Evolutionary conservation across 2,113 vertebrate genomes (phyloP).

Genomic region (Zosterops hypoxanthus): DNA sequence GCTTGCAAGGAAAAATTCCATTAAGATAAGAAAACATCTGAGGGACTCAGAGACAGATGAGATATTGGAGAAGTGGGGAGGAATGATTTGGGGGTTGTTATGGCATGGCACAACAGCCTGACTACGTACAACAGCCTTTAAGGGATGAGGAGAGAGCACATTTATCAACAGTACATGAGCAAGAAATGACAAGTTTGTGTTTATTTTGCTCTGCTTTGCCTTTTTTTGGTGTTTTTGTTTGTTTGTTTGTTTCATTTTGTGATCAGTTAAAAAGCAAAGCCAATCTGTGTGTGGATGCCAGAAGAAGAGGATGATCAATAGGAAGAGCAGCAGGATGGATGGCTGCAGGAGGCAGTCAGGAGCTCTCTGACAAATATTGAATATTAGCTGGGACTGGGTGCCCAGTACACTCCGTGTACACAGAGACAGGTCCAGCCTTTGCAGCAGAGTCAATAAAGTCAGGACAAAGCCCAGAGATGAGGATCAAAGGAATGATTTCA

Average conservation of each 20-base stretch:
- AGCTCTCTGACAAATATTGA: background rate
- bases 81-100: background rate
- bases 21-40: slow-evolving; percentile 46
- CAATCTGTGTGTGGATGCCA: background rate
- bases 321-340: background rate
- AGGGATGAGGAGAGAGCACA: background rate
- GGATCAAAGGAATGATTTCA: background rate
- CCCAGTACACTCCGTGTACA: background rate
- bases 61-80: background rate
- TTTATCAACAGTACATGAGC: background rate
- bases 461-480: background rate
- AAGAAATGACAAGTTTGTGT: background rate
- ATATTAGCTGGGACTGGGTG: background rate
- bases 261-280: background rate
- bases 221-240: no score
- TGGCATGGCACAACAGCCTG: background rate
- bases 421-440: background rate
- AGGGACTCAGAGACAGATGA: slow-evolving; percentile 21
- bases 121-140: background rate
- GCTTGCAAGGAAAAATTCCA: slow-evolving; percentile 25
- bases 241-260: background rate
- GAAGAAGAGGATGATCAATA: background rate
- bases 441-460: background rate
- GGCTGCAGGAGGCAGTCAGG: background rate
- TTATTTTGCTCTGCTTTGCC: background rate